Percentiles rank a stretch among this genome's conserved stretches.
These are phyloP conservation scores for Lepisosteus osseus DNA, from an alignment of 2,113 vertebrate species.

Conservation along the genomic window DNA sequence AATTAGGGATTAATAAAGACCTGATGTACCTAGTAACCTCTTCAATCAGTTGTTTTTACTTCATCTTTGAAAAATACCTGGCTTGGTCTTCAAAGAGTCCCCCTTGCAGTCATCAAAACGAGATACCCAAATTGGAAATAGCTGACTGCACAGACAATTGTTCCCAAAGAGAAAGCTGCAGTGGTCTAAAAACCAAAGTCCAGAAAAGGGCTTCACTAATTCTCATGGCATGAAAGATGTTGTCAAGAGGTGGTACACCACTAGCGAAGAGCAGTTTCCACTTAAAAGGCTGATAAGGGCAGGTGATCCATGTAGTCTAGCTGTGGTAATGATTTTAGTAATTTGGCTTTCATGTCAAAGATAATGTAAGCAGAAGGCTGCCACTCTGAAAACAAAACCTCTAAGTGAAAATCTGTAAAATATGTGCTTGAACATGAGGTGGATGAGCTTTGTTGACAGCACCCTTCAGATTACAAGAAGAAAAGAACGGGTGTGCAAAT, in stretches of 20 bases:
- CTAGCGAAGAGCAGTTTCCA: conserved; percentile 7
- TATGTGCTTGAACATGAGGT: not conserved
- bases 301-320: not conserved
- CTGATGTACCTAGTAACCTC: not conserved
- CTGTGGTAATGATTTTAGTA: conserved; percentile 2
- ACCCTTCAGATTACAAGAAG: not conserved
- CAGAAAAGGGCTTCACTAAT: conserved; percentile 25
- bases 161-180: conserved; percentile 17
- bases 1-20: not conserved
- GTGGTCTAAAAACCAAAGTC: not conserved
- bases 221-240: conserved; percentile 4
- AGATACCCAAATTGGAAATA: conserved; percentile 17
- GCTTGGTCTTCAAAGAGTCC: not conserved
- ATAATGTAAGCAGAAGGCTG: conserved; percentile 3
- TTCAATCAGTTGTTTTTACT: not conserved
- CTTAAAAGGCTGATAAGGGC: not conserved
- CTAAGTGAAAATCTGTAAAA: not conserved
- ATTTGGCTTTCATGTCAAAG: not conserved
- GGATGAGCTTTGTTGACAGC: not conserved
- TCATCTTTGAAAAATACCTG: conserved; percentile 11
- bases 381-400: not conserved
- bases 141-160: not conserved
- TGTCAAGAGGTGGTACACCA: conserved; percentile 14
- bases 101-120: conserved; percentile 7
- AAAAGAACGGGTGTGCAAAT: not conserved